These are phyloP conservation scores for Himantopus leucocephalus DNA, from an alignment of 2,113 vertebrate species.

Conservation along the genomic window DNA sequence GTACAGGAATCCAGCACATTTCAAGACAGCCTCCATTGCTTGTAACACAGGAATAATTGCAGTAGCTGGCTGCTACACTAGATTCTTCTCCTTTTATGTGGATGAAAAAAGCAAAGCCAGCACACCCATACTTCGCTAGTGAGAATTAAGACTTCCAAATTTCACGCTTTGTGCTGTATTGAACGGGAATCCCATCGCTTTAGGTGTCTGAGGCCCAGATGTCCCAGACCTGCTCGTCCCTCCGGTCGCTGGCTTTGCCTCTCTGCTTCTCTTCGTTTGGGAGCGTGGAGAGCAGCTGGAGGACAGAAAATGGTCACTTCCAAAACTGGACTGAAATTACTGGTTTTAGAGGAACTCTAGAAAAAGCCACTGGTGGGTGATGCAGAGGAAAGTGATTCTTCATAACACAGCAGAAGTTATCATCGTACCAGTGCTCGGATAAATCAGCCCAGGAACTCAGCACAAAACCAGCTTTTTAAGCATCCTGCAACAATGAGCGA, in stretches of 20 bases:
- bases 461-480: background rate
- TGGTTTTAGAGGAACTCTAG: background rate
- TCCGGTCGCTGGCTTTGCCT: rapidly evolving
- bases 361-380: background rate
- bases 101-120: background rate
- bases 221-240: background rate
- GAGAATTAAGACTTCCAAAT: background rate
- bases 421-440: background rate
- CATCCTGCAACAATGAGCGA: background rate
- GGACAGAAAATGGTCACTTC: background rate
- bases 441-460: background rate
- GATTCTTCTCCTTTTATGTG: background rate
- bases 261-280: background rate
- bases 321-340: background rate
- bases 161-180: background rate
- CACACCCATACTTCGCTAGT: background rate
- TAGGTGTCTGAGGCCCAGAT: background rate
- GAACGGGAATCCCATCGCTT: background rate
- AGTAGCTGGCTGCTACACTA: background rate
- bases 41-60: background rate
- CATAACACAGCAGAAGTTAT: background rate
- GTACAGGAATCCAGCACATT: background rate
- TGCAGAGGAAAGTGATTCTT: background rate
- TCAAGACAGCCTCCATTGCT: background rate
- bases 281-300: background rate